These are phyloP conservation scores for Misgurnus mizolepis DNA, from an alignment of 2,113 vertebrate genomes.

Conservation along the genomic window DNA sequence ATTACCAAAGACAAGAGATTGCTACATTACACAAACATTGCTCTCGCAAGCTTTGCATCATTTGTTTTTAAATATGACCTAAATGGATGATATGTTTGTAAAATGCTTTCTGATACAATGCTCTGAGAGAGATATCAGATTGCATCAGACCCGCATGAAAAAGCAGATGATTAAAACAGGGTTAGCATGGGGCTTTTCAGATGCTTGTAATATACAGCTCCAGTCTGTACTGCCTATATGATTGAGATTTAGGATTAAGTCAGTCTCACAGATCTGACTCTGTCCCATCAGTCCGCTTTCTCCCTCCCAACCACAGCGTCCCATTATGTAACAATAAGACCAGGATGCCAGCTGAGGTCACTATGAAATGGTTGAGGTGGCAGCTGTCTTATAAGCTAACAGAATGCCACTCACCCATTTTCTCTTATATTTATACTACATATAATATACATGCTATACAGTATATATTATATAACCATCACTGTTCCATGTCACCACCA, in stretches of 20 bases:
- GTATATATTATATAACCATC: no score
- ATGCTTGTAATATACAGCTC: no score
- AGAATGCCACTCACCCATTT: not conserved
- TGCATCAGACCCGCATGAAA: slow-evolving; percentile 19
- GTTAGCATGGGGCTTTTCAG: not conserved
- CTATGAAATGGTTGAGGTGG: not conserved
- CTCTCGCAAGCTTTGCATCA: not conserved
- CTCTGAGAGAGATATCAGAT: not conserved
- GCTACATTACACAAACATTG: not conserved
- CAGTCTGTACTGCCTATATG: not conserved
- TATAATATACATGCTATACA: no score
- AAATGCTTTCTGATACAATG: not conserved
- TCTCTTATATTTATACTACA: not conserved
- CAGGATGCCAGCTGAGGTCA: slow-evolving; percentile 13
- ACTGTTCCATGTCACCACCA: no score
- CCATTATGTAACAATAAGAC: not conserved
- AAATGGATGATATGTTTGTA: not conserved
- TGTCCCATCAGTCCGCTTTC: not conserved
- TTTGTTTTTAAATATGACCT: not conserved
- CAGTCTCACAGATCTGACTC: not conserved
- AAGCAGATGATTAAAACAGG: not conserved
- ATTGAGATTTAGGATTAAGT: slow-evolving; percentile 13
- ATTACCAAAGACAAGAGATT: not conserved
- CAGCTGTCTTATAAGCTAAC: not conserved
- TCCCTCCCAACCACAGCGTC: not conserved